Percentiles rank a stretch among this genome's conserved stretches.
Evolutionary conservation across 2,113 vertebrate genomes (phyloP).

Genomic region (Emberiza fucata): DNA sequence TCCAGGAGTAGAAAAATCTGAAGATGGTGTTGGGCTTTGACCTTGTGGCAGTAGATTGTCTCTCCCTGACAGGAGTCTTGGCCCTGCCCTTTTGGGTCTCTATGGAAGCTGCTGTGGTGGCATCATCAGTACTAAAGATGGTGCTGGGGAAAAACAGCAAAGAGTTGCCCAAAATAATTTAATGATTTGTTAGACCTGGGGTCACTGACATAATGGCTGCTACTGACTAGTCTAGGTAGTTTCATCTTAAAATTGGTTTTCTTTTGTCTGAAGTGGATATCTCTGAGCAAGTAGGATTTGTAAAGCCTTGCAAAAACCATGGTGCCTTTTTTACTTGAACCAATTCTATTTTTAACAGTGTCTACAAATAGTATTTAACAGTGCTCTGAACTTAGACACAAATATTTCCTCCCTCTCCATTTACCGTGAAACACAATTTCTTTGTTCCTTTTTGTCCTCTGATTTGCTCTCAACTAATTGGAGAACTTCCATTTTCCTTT

Average conservation of each 20-base stretch:
- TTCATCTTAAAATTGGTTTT: background rate
- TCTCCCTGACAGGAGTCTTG: background rate
- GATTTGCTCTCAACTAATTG: background rate
- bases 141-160: background rate
- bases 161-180: background rate
- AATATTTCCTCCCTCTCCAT: background rate
- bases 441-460: background rate
- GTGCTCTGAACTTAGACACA: background rate
- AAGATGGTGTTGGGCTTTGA: background rate
- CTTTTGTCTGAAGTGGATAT: background rate
- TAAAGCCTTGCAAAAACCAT: background rate
- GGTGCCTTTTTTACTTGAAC: background rate
- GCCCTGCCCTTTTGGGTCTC: background rate
- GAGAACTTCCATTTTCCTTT: background rate
- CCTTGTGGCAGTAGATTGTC: background rate
- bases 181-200: background rate
- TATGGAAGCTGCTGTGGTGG: background rate
- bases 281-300: background rate
- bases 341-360: background rate
- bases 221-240: background rate
- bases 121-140: background rate
- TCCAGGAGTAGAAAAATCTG: background rate
- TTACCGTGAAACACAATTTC: background rate
- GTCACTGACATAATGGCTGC: background rate
- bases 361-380: background rate